phyloP scores from a whole-genome alignment of 2,797 vertebrate genomes.

The Myotis vivesi region DNA sequence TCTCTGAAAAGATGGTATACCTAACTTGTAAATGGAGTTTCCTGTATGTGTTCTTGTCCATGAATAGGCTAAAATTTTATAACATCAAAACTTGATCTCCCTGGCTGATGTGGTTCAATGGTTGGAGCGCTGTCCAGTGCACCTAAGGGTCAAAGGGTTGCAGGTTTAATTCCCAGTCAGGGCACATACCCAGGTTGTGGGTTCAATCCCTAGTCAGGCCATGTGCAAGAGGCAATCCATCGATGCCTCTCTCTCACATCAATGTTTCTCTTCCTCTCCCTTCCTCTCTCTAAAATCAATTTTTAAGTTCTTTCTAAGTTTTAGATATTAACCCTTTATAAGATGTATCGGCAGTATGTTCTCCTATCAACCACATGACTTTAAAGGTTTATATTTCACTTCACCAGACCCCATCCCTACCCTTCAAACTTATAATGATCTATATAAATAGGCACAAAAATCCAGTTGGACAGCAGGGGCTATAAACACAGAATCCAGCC shows the following conservation, averaged over 20 bases:
- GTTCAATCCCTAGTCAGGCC: not conserved
- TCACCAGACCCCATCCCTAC: not conserved
- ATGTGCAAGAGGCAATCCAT: not conserved
- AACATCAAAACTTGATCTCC: not conserved
- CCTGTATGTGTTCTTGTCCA: not conserved
- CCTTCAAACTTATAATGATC: not conserved
- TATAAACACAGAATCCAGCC: not conserved
- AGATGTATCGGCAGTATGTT: not conserved
- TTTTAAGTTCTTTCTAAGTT: not conserved
- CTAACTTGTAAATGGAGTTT: conserved; percentile 1
- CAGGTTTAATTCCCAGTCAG: not conserved
- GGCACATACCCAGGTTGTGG: not conserved
- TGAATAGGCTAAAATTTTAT: not conserved
- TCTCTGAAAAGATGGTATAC: not conserved
- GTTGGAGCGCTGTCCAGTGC: not conserved
- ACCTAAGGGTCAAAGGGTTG: not conserved
- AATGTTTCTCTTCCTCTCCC: not conserved
- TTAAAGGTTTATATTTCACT: not conserved
- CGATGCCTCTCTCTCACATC: not conserved
- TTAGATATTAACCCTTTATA: not conserved
- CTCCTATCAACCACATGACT: not conserved
- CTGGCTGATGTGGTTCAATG: not conserved
- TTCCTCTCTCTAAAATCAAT: not conserved
- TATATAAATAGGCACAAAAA: not conserved
- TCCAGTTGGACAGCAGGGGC: not conserved